Evolutionary conservation across 2,113 vertebrate species (phyloP).

Genomic region (Dicentrarchus labrax): DNA sequence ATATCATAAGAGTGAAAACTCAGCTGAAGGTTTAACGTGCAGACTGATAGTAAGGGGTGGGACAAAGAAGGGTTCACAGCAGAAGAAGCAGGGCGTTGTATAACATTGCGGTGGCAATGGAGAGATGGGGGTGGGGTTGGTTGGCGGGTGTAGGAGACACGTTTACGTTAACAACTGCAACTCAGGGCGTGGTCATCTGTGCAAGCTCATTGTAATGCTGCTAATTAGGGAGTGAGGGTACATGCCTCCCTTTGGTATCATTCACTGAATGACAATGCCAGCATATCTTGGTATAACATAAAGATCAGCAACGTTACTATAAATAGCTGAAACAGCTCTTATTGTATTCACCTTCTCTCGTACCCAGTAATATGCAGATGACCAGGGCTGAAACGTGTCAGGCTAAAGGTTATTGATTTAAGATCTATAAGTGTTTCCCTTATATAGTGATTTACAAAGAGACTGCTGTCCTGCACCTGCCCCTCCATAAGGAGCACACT

Average conservation of each 20-base stretch:
- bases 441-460: background rate
- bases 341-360: background rate
- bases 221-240: conserved; percentile 4
- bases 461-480: background rate
- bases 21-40: conserved; percentile 27
- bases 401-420: conserved; percentile 43
- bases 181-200: conserved; percentile 63
- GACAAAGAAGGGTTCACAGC: conserved; percentile 47
- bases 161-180: conserved; percentile 46
- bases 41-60: background rate
- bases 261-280: background rate
- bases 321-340: background rate
- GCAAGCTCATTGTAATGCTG: conserved; percentile 19
- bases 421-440: conserved; percentile 21
- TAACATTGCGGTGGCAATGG: conserved; percentile 70
- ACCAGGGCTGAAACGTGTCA: conserved; percentile 18
- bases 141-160: background rate
- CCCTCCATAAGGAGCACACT: background rate
- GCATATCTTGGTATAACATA: background rate
- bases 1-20: conserved; percentile 1
- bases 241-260: background rate
- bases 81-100: conserved; percentile 53
- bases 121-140: conserved; percentile 40
- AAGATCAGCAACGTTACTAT: conserved; percentile 4
- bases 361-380: conserved; percentile 15